Base-by-base conservation (phyloP, 2,888 invertebrate genomes). In the Hirtodrosophila alboralis region DNA sequence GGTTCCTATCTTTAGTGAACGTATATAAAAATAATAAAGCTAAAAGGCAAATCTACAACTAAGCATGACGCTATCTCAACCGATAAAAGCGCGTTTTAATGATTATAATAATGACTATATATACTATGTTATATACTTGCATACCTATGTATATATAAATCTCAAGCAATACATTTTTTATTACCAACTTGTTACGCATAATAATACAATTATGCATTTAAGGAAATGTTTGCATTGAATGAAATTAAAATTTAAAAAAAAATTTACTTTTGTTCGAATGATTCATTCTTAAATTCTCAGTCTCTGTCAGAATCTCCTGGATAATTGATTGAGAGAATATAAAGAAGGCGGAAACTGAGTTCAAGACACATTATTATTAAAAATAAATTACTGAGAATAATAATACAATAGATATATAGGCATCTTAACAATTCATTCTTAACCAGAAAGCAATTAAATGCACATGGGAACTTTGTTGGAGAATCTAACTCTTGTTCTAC, bases 331-430 rank as follows among this genome's bases (percentile, higher is more conserved):
- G 44, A 27, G 44, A 27, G 30, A 47, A 41, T 43, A 37, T 31
- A 74, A 38, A 48, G 33, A 69, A 74, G 41, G 52, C 78, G 83
- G 83, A 81, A n/a, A 81, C 83, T 69, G 43, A 54, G 30, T 18
- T 60, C 34, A 40, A 41, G 27, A 36, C 27, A 49, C 16, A 40
- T 31, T 10, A 36, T 44, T 12, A 60, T 27, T 60, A 3, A 38
- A 3, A 38, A 38, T 18, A n/a, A n/a, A n/a, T 36, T 31, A 13
- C 27, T 60, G 45, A n/a, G 34, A 31, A 52, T 41, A 14, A 12
- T 14, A 23, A 8, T 23, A 23, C 23, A 23, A 23, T 7, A 2
- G 18, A 21, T 23, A 23, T 18, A 18, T 2, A 18, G 18, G 5
- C 18, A 18, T 18, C 18, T 18, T 5, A 18, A 5, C 8, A 23